Percentiles rank a stretch among this genome's conserved stretches.
phyloP scores from a whole-genome alignment of 2,113 vertebrate species.

The Mesoclemmys tuberculata region DNA sequence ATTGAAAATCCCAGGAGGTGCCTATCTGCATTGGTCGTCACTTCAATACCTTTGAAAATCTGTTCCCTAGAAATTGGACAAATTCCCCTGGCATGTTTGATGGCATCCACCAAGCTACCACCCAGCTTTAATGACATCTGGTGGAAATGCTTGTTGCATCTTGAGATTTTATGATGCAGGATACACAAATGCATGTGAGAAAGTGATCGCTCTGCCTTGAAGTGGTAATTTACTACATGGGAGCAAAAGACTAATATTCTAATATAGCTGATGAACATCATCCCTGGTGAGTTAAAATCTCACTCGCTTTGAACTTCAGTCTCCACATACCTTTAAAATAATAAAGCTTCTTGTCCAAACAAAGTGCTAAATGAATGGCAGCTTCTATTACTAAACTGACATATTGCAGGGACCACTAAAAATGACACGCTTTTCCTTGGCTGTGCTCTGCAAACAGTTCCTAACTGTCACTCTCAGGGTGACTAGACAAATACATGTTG shows the following conservation, averaged over 20 bases:
- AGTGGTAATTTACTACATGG: neutral
- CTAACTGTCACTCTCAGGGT: neutral
- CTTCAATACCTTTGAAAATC: neutral
- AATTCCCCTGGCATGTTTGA: neutral
- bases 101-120: neutral
- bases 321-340: neutral
- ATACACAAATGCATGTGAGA: neutral
- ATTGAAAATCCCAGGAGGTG: neutral
- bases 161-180: neutral
- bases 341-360: neutral
- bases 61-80: neutral
- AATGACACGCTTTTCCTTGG: neutral
- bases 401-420: neutral
- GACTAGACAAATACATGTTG: neutral
- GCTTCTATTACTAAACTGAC: neutral
- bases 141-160: neutral
- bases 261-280: neutral
- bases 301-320: neutral
- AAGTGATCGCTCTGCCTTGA: neutral
- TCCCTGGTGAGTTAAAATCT: neutral
- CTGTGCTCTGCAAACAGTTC: neutral
- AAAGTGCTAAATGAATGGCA: neutral
- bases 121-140: neutral
- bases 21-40: rapidly evolving
- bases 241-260: neutral